Percentiles rank a stretch among this genome's conserved stretches.
Conservation (phyloP, 2,113 vertebrate species). For the Tinamus guttatus region DNA sequence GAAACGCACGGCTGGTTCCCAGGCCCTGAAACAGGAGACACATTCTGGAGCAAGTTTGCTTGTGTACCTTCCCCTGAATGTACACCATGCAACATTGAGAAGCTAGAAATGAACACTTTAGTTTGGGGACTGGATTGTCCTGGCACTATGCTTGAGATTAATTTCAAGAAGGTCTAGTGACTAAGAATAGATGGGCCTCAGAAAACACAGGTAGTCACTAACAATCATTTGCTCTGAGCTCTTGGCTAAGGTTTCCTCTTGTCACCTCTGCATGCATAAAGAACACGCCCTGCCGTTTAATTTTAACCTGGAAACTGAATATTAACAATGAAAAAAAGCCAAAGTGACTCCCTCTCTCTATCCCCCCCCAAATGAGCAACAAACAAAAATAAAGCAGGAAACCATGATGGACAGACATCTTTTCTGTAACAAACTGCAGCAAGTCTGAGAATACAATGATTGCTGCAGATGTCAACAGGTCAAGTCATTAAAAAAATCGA, state of each 20-base stretch:
- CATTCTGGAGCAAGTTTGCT: neutral
- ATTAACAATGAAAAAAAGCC: neutral
- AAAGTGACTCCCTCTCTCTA: neutral
- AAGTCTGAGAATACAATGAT: neutral
- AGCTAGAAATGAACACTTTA: neutral
- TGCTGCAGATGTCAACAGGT: neutral
- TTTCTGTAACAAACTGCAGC: neutral
- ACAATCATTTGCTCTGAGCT: neutral
- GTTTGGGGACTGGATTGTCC: neutral
- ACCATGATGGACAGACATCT: neutral
- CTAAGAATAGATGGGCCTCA: neutral
- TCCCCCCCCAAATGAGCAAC: neutral
- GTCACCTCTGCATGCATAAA: neutral
- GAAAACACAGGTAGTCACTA: neutral
- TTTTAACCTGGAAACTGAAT: neutral
- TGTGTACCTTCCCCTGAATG: neutral
- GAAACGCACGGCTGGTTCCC: neutral
- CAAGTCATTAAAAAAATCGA: neutral
- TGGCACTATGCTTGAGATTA: neutral
- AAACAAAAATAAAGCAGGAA: neutral
- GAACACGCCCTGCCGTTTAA: neutral
- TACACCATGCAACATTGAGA: neutral
- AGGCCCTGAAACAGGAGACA: fast-evolving
- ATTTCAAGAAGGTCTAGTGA: neutral
- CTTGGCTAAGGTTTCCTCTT: neutral